Evolutionary conservation across 2,797 vertebrate species (phyloP).

Genomic region (Sparus aurata): DNA sequence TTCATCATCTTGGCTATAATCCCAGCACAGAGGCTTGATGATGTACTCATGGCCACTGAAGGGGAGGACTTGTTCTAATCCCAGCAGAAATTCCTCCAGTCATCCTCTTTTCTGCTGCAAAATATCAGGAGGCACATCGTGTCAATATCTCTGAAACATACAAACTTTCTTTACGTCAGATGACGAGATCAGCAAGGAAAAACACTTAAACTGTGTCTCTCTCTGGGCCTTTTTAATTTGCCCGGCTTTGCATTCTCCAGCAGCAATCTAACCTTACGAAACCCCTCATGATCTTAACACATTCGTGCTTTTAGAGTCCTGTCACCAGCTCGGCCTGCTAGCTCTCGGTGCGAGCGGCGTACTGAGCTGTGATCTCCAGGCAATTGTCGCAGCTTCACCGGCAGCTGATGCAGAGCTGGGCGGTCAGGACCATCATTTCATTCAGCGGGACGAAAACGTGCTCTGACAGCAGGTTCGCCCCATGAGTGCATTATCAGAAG

Average conservation of each 20-base stretch:
- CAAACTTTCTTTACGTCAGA: neutral
- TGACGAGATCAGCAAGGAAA: neutral
- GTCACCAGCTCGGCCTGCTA: constrained; percentile 22
- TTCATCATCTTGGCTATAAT: constrained; percentile 78
- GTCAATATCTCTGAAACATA: neutral
- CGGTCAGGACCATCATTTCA: constrained; percentile 45
- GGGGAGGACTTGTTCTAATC: constrained; percentile 57
- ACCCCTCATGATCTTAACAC: constrained; percentile 20
- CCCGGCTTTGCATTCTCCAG: constrained; percentile 4
- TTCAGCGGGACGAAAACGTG: constrained; percentile 57
- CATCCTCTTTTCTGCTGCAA: constrained; percentile 3
- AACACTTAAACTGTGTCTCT: constrained; percentile 5
- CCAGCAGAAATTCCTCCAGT: constrained; percentile 30
- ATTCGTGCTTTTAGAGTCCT: constrained; percentile 32
- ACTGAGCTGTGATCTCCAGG: constrained; percentile 55
- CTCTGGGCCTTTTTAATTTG: constrained; percentile 5
- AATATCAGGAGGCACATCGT: constrained; percentile 2
- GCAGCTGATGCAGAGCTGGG: constrained; percentile 54
- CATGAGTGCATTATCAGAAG: constrained; percentile 53
- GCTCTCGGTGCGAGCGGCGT: constrained; percentile 21
- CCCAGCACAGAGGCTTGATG: constrained; percentile 58
- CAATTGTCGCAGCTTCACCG: constrained; percentile 37
- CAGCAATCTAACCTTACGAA: neutral
- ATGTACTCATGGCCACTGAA: constrained; percentile 50
- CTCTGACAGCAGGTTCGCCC: constrained; percentile 64